phyloP scores from a whole-genome alignment of 2,888 invertebrate species.

The Eristalis pertinax region DNA sequence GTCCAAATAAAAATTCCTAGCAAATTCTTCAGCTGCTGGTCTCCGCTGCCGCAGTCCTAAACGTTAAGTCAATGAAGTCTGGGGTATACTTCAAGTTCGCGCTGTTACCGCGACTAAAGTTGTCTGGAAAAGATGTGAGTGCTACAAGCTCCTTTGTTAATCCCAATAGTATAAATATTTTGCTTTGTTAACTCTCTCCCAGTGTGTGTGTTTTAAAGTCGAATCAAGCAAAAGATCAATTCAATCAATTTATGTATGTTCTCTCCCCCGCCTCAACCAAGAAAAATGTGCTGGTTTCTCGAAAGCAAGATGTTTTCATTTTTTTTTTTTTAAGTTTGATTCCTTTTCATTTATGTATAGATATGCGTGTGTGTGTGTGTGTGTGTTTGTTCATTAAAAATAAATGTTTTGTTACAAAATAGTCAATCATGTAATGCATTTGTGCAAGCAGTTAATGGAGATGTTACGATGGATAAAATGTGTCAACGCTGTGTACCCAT shows the following conservation, averaged over 20 bases:
- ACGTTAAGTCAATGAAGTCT: constrained; percentile 81
- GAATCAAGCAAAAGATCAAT: background rate
- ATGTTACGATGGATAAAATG: constrained; percentile 6
- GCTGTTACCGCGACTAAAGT: constrained; percentile 82
- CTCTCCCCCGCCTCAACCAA: background rate
- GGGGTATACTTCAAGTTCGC: constrained; percentile 81
- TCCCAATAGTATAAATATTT: constrained; percentile 18
- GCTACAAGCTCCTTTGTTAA: constrained; percentile 17
- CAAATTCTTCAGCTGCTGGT: constrained; percentile 45
- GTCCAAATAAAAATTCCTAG: constrained; percentile 28
- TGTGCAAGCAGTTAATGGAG: constrained; percentile 6
- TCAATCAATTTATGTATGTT: background rate
- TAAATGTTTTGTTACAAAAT: background rate
- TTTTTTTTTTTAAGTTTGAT: background rate
- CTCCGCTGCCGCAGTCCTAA: constrained; percentile 77
- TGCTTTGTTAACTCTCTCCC: constrained; percentile 21
- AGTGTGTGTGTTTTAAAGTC: constrained; percentile 27
- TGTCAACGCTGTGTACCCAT: constrained; percentile 26
- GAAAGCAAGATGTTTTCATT: constrained; percentile 4
- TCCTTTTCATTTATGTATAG: background rate
- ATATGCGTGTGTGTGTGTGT: background rate
- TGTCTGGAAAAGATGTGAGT: constrained; percentile 82
- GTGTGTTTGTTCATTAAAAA: background rate
- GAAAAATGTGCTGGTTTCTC: constrained; percentile 36
- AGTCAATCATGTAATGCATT: constrained; percentile 4